phyloP scores from a whole-genome alignment of 23 tunicate species.

The Clavelina lepadiformis region DNA sequence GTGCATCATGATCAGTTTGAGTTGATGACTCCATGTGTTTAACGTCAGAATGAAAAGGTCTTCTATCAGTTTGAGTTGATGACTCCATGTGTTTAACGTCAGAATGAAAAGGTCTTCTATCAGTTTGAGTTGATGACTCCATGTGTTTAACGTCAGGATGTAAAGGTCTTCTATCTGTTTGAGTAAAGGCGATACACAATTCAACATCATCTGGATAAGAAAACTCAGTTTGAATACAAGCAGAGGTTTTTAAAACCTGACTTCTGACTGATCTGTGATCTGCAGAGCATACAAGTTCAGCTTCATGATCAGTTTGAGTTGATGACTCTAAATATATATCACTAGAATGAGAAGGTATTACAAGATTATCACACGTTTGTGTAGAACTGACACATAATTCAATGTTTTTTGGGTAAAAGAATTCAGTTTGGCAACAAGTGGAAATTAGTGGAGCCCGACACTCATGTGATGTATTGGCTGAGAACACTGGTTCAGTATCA shows the following conservation, averaged over 20 bases:
- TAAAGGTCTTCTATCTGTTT: no score
- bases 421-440: no score
- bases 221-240: no score
- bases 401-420: no score
- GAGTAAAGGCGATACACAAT: no score
- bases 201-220: no score
- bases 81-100: background rate
- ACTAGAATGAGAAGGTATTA: background rate
- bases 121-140: conserved; percentile 39
- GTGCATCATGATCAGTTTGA: conserved; percentile 15
- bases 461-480: no score
- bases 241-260: no score
- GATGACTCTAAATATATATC: background rate
- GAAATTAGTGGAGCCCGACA: no score
- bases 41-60: background rate
- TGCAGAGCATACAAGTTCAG: background rate
- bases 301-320: conserved; percentile 17
- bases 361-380: no score
- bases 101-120: conserved; percentile 2
- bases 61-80: conserved; percentile 20
- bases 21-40: background rate
- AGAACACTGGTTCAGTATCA: conserved; percentile 2
- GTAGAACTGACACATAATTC: no score
- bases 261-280: no score
- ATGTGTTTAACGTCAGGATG: background rate